Evolutionary conservation across 2,797 vertebrate species (phyloP).

Genomic region (Poecilia wingei): DNA sequence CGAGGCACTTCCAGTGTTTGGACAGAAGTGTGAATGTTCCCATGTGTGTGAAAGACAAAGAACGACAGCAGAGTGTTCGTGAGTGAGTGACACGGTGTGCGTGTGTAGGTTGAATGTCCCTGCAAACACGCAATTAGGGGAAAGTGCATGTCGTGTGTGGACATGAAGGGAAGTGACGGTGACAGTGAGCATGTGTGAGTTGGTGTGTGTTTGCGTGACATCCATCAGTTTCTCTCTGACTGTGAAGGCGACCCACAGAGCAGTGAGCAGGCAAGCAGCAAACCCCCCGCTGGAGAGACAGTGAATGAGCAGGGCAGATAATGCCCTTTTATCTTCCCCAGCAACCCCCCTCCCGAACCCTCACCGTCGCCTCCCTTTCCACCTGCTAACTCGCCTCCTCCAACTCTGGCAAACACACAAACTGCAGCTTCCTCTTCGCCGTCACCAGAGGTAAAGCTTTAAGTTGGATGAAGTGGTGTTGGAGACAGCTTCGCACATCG

Average conservation of each 20-base stretch:
- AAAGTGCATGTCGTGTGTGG: slow-evolving; percentile 33
- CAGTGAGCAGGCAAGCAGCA: slow-evolving; percentile 61
- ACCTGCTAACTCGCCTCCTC: slow-evolving; percentile 31
- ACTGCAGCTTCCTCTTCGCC: slow-evolving; percentile 1
- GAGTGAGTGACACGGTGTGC: slow-evolving; percentile 11
- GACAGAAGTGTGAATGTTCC: slow-evolving; percentile 1
- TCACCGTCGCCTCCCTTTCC: slow-evolving; percentile 21
- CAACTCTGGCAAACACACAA: slow-evolving; percentile 22
- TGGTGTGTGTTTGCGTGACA: slow-evolving; percentile 37
- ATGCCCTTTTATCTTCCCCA: slow-evolving; percentile 65
- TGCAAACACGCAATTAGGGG: slow-evolving; percentile 24
- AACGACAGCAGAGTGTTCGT: slow-evolving; percentile 16
- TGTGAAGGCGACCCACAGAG: slow-evolving; percentile 64
- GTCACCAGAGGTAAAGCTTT: slow-evolving; percentile 50
- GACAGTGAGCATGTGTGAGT: slow-evolving; percentile 15
- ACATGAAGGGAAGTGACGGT: slow-evolving; percentile 34
- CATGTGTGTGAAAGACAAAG: slow-evolving; percentile 8
- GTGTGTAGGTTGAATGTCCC: background rate
- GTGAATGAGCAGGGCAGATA: slow-evolving; percentile 73
- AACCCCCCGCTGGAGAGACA: slow-evolving; percentile 67
- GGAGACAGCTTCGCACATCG: slow-evolving; percentile 21
- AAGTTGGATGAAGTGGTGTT: slow-evolving; percentile 54
- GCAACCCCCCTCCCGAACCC: slow-evolving; percentile 6
- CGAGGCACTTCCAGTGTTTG: slow-evolving; percentile 22
- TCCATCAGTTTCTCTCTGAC: slow-evolving; percentile 60